Conservation (phyloP, 1,140 invertebrate genomes). For the Maconellicoccus hirsutus region DNA sequence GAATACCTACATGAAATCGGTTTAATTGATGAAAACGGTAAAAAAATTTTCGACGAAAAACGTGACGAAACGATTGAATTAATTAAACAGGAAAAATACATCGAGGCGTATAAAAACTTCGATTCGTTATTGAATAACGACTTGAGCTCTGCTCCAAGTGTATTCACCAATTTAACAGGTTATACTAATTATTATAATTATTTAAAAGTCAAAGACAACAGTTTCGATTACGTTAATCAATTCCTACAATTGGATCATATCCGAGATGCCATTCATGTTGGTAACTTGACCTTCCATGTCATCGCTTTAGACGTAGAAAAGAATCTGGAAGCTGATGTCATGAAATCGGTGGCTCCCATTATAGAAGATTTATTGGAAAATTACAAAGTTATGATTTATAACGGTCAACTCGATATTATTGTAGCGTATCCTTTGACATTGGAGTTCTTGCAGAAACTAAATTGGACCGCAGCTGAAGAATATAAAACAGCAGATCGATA, state of each 20-base stretch:
- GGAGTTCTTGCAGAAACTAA: constrained; percentile 46
- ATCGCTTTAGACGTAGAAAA: constrained; percentile 46
- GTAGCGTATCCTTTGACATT: constrained; percentile 65
- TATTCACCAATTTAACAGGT: constrained; percentile 66
- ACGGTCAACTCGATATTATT: constrained; percentile 66
- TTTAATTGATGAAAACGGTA: constrained; percentile 41
- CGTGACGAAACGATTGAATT: constrained; percentile 23
- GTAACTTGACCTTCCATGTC: constrained; percentile 45
- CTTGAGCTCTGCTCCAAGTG: constrained; percentile 21
- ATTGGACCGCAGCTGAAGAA: constrained; percentile 50
- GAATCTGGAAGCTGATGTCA: constrained; percentile 60
- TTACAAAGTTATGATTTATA: constrained; percentile 63
- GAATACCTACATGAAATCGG: constrained; percentile 52
- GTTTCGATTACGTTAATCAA: constrained; percentile 38
- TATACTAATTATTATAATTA: constrained; percentile 71
- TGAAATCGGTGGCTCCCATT: constrained; percentile 62
- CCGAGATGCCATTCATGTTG: constrained; percentile 65
- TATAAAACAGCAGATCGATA: constrained; percentile 49
- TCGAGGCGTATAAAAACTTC: constrained; percentile 25
- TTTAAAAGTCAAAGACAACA: constrained; percentile 36
- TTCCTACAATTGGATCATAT: constrained; percentile 25
- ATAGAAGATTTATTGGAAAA: constrained; percentile 51
- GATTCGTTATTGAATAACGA: constrained; percentile 27
- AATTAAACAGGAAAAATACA: constrained; percentile 25
- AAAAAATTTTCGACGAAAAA: not conserved